These are phyloP conservation scores for Apis florea DNA, from an alignment of 1,140 invertebrate genomes.

Conservation along the genomic window DNA sequence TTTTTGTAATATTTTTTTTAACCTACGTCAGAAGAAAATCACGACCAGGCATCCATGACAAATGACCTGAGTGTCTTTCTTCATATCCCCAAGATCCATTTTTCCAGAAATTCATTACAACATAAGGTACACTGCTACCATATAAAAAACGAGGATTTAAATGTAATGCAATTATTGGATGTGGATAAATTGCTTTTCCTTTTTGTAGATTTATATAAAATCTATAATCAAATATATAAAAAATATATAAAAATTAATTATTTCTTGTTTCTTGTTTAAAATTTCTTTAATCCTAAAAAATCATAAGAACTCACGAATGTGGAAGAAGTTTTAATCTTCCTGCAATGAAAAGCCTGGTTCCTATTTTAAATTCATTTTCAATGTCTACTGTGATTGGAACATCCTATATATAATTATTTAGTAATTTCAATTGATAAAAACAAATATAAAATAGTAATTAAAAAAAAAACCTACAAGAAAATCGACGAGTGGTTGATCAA, in stretches of 20 bases:
- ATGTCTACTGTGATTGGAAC: constrained; percentile 78
- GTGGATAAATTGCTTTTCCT: constrained; percentile 83
- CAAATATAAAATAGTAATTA: not conserved
- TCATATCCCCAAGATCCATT: constrained; percentile 77
- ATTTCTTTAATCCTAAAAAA: not conserved
- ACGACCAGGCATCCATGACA: constrained; percentile 77
- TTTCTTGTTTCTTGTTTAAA: not conserved
- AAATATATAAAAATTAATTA: not conserved
- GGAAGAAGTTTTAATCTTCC: constrained; percentile 84
- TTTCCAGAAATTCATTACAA: constrained; percentile 79
- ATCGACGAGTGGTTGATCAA: constrained; percentile 65
- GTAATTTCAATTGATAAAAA: not conserved
- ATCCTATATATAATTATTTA: constrained; percentile 62
- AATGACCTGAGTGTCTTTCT: constrained; percentile 75
- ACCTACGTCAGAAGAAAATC: constrained; percentile 76
- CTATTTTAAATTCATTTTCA: constrained; percentile 76
- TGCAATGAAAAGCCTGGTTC: constrained; percentile 81
- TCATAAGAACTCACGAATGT: constrained; percentile 77
- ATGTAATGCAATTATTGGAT: constrained; percentile 84
- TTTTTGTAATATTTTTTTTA: not conserved
- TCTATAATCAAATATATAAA: constrained; percentile 58
- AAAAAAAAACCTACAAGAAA: constrained; percentile 67
- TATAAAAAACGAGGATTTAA: constrained; percentile 84
- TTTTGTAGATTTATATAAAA: constrained; percentile 87
- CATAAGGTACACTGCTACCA: constrained; percentile 70